Percentiles rank a stretch among this genome's conserved stretches.
Evolutionary conservation across 2,113 vertebrate genomes (phyloP).

Genomic region (Ondatra zibethicus): DNA sequence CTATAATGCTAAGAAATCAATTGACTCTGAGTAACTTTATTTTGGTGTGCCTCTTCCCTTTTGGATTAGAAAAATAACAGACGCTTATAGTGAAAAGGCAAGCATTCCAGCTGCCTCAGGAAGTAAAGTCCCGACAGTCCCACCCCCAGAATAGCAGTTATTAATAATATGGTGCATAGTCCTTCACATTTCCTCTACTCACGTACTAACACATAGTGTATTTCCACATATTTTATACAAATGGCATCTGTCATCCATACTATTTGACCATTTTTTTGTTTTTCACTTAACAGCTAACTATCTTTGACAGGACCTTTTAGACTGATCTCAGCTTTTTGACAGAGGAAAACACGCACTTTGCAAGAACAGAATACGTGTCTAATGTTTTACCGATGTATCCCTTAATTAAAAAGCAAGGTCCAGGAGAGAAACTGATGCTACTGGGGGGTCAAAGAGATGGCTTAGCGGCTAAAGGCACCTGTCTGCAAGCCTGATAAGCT

Average conservation of each 20-base stretch:
- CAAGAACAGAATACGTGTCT: constrained; percentile 20
- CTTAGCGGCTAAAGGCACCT: too few relatives aligned
- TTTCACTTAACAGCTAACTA: constrained; percentile 47
- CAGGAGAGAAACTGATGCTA: not conserved
- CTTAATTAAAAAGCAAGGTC: constrained; percentile 64
- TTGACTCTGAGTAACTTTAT: constrained; percentile 36
- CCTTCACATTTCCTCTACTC: constrained; percentile 43
- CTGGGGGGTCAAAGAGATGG: not conserved
- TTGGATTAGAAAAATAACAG: constrained; percentile 65
- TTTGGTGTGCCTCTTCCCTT: constrained; percentile 54
- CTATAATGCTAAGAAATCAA: constrained; percentile 37
- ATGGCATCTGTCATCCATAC: constrained; percentile 59
- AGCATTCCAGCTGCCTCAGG: constrained; percentile 63
- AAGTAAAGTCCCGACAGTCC: constrained; percentile 59
- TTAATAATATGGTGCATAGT: constrained; percentile 44
- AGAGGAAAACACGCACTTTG: constrained; percentile 44
- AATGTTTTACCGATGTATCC: not conserved
- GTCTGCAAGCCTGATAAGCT: not conserved
- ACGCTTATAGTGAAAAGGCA: constrained; percentile 72
- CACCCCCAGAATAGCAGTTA: constrained; percentile 64
- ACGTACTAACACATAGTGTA: constrained; percentile 56
- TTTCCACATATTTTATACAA: constrained; percentile 70
- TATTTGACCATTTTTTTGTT: constrained; percentile 64
- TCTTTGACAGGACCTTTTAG: constrained; percentile 47
- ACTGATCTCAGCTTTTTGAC: constrained; percentile 48